These are phyloP conservation scores for Hippasteria phrygiana DNA, from an alignment of 53 echinoderm and acorn worm species.

Conservation along the genomic window DNA sequence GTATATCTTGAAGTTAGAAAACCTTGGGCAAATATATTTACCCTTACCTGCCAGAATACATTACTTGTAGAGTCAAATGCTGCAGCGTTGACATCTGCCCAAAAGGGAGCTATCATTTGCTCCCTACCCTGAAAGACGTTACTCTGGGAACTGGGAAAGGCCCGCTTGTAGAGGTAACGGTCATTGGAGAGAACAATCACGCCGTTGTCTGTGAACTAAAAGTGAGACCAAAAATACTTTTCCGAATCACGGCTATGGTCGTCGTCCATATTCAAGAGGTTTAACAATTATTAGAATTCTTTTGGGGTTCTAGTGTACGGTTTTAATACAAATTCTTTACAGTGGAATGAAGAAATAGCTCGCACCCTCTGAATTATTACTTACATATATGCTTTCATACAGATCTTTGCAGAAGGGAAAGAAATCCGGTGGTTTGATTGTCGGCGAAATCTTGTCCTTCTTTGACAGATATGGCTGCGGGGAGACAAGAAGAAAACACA, in stretches of 20 bases:
- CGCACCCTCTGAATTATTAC: background rate
- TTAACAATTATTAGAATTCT: background rate
- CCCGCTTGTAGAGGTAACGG: background rate
- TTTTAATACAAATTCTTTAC: background rate
- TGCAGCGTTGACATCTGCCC: slow-evolving; percentile 1
- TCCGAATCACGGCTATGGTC: background rate
- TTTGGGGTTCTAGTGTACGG: background rate
- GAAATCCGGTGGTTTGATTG: slow-evolving; percentile 7
- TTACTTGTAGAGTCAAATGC: background rate
- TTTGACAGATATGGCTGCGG: background rate
- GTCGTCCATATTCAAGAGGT: background rate
- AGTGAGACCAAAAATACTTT: background rate
- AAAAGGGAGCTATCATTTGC: background rate
- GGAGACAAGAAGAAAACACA: background rate
- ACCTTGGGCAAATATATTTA: too few relatives aligned
- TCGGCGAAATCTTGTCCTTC: background rate
- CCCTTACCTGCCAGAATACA: background rate
- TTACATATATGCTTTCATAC: background rate
- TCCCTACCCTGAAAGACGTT: background rate
- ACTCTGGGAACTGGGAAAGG: background rate
- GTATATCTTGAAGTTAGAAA: too few relatives aligned
- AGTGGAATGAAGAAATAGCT: too few relatives aligned
- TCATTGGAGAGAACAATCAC: slow-evolving; percentile 2
- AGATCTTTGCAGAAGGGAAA: slow-evolving; percentile 1
- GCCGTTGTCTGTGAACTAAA: slow-evolving; percentile 19